Percentiles rank a stretch among this genome's conserved stretches.
phyloP scores from a whole-genome alignment of 2,113 vertebrate genomes.

The Lethenteron camtschaticum region DNA sequence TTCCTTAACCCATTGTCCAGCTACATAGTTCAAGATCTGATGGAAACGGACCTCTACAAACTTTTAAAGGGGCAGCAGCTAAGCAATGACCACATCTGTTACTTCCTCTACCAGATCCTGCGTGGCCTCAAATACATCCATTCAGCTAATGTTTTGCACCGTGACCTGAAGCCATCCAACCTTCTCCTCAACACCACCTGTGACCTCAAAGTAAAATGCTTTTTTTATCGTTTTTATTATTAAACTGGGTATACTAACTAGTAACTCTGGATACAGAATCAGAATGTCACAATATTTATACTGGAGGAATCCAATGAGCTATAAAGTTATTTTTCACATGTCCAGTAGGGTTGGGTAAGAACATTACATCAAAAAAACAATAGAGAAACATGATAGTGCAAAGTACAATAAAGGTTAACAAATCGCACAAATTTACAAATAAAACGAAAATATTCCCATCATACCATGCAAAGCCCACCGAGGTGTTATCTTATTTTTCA shows the following conservation, averaged over 20 bases:
- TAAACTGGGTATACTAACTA: no score
- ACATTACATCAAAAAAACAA: no score
- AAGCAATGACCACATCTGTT: slow-evolving; percentile 99
- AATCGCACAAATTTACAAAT: no score
- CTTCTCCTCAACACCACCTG: slow-evolving; percentile 96
- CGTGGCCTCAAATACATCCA: slow-evolving; percentile 96
- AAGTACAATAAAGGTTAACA: no score
- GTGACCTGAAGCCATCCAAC: slow-evolving; percentile 96
- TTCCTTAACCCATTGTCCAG: slow-evolving; percentile 20
- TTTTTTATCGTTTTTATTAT: no score
- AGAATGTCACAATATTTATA: background rate
- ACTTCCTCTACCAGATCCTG: slow-evolving; percentile 97
- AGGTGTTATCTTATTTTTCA: no score
- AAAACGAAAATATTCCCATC: no score
- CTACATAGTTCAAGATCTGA: slow-evolving; percentile 96
- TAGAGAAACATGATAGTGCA: no score
- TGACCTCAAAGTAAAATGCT: slow-evolving; percentile 62
- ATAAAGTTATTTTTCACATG: no score
- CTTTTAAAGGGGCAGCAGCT: slow-evolving; percentile 95
- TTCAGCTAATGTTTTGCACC: slow-evolving; percentile 90
- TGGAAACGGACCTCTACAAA: slow-evolving; percentile 99
- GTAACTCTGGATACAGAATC: background rate
- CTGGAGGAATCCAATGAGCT: background rate
- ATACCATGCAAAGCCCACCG: no score
- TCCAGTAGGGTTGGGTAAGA: no score